These are phyloP conservation scores for Onychomys arenicola DNA, from an alignment of 2,797 vertebrate genomes.

Conservation along the genomic window DNA sequence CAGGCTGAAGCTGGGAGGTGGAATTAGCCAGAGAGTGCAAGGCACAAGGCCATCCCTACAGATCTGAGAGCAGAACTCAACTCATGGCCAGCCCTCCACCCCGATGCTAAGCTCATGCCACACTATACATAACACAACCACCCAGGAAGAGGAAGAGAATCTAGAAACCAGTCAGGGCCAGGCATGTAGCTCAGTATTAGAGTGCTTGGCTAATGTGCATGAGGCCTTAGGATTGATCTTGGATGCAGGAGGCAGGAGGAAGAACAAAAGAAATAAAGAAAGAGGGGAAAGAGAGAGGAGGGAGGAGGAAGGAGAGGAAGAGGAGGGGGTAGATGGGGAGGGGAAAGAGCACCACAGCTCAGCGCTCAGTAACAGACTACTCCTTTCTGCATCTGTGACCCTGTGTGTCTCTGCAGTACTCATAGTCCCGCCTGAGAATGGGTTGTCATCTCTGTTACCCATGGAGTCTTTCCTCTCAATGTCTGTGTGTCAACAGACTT, in stretches of 20 bases:
- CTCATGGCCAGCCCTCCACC: background rate
- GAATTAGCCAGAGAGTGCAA: background rate
- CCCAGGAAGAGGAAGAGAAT: background rate
- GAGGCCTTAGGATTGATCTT: background rate
- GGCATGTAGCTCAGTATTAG: no score
- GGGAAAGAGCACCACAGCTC: fast-evolving
- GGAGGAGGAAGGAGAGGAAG: background rate
- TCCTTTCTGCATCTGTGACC: background rate
- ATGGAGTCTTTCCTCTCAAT: fast-evolving
- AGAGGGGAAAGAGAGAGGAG: background rate
- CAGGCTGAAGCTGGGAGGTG: background rate
- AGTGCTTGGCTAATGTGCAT: background rate
- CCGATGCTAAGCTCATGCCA: background rate
- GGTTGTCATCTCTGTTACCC: background rate
- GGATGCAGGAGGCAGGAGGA: background rate
- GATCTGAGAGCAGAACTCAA: background rate
- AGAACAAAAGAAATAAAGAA: background rate
- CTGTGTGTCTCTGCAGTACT: fast-evolving
- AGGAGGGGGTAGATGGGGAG: background rate
- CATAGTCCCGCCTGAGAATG: background rate
- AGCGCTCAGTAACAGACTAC: background rate
- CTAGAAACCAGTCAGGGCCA: background rate
- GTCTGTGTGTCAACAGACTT: background rate
- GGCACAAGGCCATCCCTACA: background rate
- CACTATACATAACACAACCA: fast-evolving